Percentiles rank a stretch among this genome's conserved stretches.
These are phyloP conservation scores for Phrynocephalus guinanensis DNA, from an alignment of 2,797 vertebrate genomes.

Conservation along the genomic window DNA sequence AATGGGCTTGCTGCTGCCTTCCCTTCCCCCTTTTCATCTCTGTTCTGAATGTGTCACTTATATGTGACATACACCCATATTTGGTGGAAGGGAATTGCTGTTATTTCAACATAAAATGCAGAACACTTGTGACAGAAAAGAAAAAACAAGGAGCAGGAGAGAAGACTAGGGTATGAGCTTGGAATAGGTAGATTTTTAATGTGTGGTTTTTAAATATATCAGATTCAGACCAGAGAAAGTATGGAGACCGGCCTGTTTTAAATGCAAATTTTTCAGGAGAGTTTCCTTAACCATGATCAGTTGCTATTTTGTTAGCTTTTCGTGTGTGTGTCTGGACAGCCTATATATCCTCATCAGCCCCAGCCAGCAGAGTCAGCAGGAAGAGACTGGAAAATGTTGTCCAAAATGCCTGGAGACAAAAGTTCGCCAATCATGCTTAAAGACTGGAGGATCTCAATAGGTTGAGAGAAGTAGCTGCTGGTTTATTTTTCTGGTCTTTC, in stretches of 20 bases:
- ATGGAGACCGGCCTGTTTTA: conserved; percentile 37
- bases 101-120: conserved; percentile 45
- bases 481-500: background rate
- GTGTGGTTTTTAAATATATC: conserved; percentile 18
- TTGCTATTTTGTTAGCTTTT: conserved; percentile 4
- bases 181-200: conserved; percentile 36
- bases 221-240: conserved; percentile 36
- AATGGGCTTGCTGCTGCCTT: conserved; percentile 46
- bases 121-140: conserved; percentile 25
- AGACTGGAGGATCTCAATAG: background rate
- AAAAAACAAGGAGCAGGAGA: background rate
- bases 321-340: no score
- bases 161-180: conserved; percentile 39
- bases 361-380: background rate
- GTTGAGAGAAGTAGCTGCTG: background rate
- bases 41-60: conserved; percentile 31
- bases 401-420: background rate
- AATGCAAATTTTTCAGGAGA: conserved; percentile 33
- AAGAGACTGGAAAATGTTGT: background rate
- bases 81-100: conserved; percentile 50
- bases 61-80: conserved; percentile 35
- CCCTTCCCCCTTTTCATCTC: conserved; percentile 35
- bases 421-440: background rate
- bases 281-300: background rate
- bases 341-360: background rate